phyloP scores from a whole-genome alignment of 1,140 invertebrate genomes.

The Solenopsis invicta region DNA sequence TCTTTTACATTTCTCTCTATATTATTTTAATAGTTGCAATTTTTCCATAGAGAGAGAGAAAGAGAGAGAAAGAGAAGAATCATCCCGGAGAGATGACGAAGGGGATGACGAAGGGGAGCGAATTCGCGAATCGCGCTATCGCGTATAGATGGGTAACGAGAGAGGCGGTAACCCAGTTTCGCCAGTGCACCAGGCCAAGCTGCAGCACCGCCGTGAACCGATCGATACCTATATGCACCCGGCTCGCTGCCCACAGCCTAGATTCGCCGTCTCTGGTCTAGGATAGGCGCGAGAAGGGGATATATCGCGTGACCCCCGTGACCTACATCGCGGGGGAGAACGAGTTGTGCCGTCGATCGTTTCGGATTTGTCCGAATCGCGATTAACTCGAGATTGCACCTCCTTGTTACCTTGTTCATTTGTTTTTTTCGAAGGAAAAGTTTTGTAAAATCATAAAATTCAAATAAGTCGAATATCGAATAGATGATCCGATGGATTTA shows the following conservation, averaged over 20 bases:
- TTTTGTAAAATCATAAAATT: background rate
- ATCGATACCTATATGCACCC: conserved; percentile 74
- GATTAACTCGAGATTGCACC: background rate
- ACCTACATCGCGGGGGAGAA: conserved; percentile 64
- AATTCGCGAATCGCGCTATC: conserved; percentile 57
- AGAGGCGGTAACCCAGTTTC: conserved; percentile 84
- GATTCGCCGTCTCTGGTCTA: conserved; percentile 76
- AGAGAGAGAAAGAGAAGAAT: background rate
- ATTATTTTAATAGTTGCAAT: background rate
- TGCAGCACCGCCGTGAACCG: conserved; percentile 75
- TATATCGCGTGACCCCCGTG: conserved; percentile 52
- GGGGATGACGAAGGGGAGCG: conserved; percentile 40
- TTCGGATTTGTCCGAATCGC: background rate
- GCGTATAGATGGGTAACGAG: conserved; percentile 74
- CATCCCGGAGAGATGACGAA: background rate
- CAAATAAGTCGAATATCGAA: no score
- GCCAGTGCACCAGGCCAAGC: conserved; percentile 80
- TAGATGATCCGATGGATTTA: no score
- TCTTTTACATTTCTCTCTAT: background rate
- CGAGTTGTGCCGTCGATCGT: conserved; percentile 3
- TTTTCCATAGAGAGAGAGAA: conserved; percentile 1
- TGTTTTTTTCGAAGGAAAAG: background rate
- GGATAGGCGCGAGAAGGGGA: conserved; percentile 73
- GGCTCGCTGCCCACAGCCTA: conserved; percentile 74
- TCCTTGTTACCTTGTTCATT: background rate